Percentiles rank a stretch among this genome's conserved stretches.
These are phyloP conservation scores for Drosophila neutralis DNA, from an alignment of 2,888 invertebrate species.

Conservation along the genomic window DNA sequence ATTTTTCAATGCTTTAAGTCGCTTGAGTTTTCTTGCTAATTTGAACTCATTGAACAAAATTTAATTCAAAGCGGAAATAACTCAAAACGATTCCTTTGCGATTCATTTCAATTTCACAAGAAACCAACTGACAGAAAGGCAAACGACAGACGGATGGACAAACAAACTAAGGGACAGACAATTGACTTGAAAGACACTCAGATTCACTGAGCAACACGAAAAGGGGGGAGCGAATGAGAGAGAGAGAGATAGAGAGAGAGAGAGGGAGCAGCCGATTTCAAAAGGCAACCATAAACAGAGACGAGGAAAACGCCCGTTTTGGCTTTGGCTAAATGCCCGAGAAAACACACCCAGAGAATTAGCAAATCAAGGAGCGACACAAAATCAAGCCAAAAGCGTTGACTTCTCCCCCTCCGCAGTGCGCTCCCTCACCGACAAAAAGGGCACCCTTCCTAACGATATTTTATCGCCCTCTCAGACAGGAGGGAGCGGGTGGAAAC, in stretches of 20 bases:
- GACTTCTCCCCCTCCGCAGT: constrained; percentile 1
- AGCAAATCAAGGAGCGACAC: constrained; percentile 48
- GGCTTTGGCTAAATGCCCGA: constrained; percentile 44
- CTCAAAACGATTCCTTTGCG: background rate
- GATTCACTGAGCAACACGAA: constrained; percentile 6
- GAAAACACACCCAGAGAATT: constrained; percentile 54
- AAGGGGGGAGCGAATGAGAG: background rate
- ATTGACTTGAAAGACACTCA: constrained; percentile 25
- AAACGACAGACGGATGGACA: constrained; percentile 2
- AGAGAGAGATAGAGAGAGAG: background rate
- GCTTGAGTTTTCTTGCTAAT: background rate
- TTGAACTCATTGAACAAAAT: constrained; percentile 41
- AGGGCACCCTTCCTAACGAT: background rate
- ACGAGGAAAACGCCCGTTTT: constrained; percentile 5
- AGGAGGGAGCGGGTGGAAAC: background rate
- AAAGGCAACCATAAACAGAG: constrained; percentile 31
- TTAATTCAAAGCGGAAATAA: constrained; percentile 21
- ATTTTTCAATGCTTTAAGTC: background rate
- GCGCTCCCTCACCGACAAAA: background rate
- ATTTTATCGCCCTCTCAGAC: background rate
- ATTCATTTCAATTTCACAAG: constrained; percentile 27
- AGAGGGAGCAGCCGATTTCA: constrained; percentile 40
- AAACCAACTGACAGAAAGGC: constrained; percentile 36
- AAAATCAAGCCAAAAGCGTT: constrained; percentile 35
- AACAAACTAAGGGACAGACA: background rate